phyloP scores from a whole-genome alignment of 2,797 vertebrate species.

The Dryobates pubescens region DNA sequence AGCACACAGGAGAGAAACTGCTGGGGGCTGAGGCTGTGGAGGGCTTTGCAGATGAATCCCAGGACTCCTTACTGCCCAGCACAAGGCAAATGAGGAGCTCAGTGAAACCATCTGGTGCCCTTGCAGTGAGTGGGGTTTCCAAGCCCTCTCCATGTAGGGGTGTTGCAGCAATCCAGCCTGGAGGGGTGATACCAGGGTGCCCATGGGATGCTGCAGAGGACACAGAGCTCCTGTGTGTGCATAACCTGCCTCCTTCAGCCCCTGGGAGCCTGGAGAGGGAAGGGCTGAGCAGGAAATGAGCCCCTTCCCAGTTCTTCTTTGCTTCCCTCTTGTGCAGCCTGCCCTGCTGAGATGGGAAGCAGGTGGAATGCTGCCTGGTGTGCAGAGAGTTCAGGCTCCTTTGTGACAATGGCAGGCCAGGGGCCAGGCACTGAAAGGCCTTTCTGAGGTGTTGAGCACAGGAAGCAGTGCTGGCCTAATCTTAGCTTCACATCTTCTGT shows the following conservation, averaged over 20 bases:
- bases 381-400: slow-evolving; percentile 13
- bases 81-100: background rate
- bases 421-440: slow-evolving; percentile 51
- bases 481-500: slow-evolving; percentile 28
- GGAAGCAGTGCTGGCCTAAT: slow-evolving; percentile 20
- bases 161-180: background rate
- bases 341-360: slow-evolving; percentile 17
- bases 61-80: background rate
- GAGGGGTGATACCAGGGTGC: background rate
- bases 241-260: background rate
- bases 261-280: background rate
- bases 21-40: background rate
- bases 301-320: background rate
- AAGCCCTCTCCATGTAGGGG: background rate
- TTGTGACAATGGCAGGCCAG: slow-evolving; percentile 23
- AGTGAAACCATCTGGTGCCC: slow-evolving; percentile 35
- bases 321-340: background rate
- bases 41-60: background rate
- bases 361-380: background rate
- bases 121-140: background rate
- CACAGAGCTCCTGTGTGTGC: background rate
- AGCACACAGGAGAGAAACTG: background rate
- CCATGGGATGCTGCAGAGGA: background rate
- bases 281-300: background rate
- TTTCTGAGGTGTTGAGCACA: slow-evolving; percentile 16